These are phyloP conservation scores for Heteromurus nitidus DNA, from an alignment of 2,888 invertebrate species.

Conservation along the genomic window DNA sequence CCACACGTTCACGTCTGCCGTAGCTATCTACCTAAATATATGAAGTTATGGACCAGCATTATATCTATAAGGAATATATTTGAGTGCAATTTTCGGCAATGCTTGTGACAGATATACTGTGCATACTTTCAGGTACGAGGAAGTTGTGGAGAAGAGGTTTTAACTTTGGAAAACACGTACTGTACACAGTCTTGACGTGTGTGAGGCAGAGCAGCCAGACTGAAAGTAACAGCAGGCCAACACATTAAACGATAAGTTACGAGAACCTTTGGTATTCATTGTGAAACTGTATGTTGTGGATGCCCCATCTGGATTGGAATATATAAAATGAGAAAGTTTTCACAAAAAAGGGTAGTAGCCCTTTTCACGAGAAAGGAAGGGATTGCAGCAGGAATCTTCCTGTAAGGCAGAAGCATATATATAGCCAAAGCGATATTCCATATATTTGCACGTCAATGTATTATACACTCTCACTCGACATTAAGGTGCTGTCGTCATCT, in stretches of 20 bases:
- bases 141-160: no score
- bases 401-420: no score
- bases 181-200: no score
- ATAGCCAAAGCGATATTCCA: slow-evolving; percentile 11
- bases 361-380: background rate
- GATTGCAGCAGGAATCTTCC: background rate
- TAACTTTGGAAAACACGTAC: no score
- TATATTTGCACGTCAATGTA: slow-evolving; percentile 10
- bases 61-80: no score
- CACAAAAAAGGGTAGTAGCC: background rate
- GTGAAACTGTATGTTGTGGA: background rate
- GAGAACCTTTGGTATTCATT: background rate
- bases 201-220: no score
- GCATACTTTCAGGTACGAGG: no score
- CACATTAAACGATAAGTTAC: slow-evolving; percentile 43
- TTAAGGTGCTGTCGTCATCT: slow-evolving; percentile 41
- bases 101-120: no score
- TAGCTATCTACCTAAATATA: no score
- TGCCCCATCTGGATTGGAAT: background rate
- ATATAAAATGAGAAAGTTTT: background rate
- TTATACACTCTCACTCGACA: slow-evolving; percentile 13
- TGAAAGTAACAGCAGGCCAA: slow-evolving; percentile 43
- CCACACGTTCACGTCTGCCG: no score
- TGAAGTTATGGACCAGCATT: no score
- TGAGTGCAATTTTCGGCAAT: no score